Base-by-base conservation (phyloP, 2,888 invertebrate genomes). In the Epiblema foenella region DNA sequence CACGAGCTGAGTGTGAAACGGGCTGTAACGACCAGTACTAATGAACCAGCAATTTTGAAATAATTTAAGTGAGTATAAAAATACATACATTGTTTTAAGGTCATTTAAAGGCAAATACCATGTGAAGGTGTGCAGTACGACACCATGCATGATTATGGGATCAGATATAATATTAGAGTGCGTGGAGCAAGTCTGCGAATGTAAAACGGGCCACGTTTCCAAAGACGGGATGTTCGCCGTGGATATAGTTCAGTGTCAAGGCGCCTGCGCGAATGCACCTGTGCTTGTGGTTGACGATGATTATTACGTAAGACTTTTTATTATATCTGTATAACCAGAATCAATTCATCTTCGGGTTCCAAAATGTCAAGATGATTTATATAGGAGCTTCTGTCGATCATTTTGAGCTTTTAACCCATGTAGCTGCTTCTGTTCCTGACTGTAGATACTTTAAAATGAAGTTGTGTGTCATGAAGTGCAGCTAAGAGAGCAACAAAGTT, bases 181-280 rank as follows among this genome's bases (percentile, higher is more conserved):
- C 0, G 90, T 85, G 15, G 89, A 89, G 72, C 79, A 88, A 37
- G 85, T 82, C 0, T 84, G 88, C 1, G 78, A 83, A 73, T 90
- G 90, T 75, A 73, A 73, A 5, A 83, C 70, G 0, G 93, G 93
- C 3, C 76, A 82, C 7, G 59, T 90, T 0, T 92, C 92, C 0
- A 4, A 63, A 0, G 90, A 93, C 57, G 80, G 83, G 5, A 73
- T 90, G 80, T 93, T 93, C 72, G 90, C 88, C 11, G 90, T 93
- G 0, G 91, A 92, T 69, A 79, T 75, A 0, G 91, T 93, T 1
- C 83, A 92, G 75, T 93, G 93, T 52, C 84, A 85, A 46, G 93
- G 93, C 1, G 93, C 93, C 0, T 93, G 93, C 64, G 91, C 80
- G 17, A 92, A 93, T 46, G 92, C 93, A 0, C 93, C 93, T 0